A percentile compares a stretch with the other conserved stretches of the same genome.
phyloP scores from a whole-genome alignment of 2,888 invertebrate genomes.

The Cephus pygmeus region DNA sequence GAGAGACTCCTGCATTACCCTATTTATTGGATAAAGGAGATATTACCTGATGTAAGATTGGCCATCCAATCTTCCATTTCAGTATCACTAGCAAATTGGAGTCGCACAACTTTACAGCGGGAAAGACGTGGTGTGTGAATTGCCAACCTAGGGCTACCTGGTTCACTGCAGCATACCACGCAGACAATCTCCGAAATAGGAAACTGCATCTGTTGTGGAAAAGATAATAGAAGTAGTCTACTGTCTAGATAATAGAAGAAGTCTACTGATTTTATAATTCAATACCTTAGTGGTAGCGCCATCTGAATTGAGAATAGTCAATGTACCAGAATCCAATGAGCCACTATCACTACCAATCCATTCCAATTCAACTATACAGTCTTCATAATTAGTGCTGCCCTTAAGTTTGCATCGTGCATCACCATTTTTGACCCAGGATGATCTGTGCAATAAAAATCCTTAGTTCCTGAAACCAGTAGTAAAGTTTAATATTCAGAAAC shows the following conservation, averaged over 20 bases:
- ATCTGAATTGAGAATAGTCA: constrained; percentile 82
- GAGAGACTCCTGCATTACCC: not conserved
- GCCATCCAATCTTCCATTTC: constrained; percentile 92
- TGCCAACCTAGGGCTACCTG: constrained; percentile 80
- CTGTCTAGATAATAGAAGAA: too few species aligned
- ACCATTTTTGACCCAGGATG: constrained; percentile 87
- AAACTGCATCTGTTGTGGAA: constrained; percentile 71
- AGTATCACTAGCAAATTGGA: constrained; percentile 85
- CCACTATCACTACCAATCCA: constrained; percentile 77
- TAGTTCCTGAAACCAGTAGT: not conserved
- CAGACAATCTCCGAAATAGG: constrained; percentile 82
- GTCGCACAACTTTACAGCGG: constrained; percentile 72
- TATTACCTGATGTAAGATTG: constrained; percentile 75
- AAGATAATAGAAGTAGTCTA: constrained; percentile 6
- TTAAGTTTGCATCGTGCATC: constrained; percentile 75
- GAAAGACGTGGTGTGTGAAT: constrained; percentile 77
- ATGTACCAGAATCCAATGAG: constrained; percentile 77
- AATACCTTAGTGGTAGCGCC: constrained; percentile 79
- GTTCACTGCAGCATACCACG: constrained; percentile 82
- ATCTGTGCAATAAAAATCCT: constrained; percentile 52
- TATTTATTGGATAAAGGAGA: not conserved
- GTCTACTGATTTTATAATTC: not conserved
- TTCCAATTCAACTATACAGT: constrained; percentile 83
- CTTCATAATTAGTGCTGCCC: constrained; percentile 71
- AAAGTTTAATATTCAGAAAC: constrained; percentile 21